Conservation (phyloP, 64 coral and sea anemone genomes). For the Trachythela sp. region DNA sequence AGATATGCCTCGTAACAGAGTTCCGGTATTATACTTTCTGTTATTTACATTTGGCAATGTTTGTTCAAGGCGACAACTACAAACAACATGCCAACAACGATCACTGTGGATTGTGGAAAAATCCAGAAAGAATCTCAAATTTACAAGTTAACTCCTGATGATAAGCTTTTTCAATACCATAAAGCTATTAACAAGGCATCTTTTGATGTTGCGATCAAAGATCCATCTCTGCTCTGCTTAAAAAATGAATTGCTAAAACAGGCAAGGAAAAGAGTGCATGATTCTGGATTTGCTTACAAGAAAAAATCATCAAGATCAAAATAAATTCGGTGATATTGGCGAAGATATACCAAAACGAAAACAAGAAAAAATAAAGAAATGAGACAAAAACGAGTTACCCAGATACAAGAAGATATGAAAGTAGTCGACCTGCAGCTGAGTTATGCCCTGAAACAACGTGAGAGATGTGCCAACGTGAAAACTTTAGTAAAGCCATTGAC, state of each 20-base stretch:
- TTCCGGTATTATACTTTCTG: no score
- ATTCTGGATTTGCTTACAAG: conserved; percentile 43
- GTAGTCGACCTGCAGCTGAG: conserved; percentile 43
- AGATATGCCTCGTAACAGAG: no score
- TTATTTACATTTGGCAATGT: not conserved
- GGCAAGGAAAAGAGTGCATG: conserved; percentile 38
- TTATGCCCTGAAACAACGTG: conserved; percentile 46
- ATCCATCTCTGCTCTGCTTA: conserved; percentile 28
- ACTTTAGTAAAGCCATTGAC: conserved; percentile 50
- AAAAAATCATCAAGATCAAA: conserved; percentile 55
- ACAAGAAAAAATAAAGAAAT: conserved; percentile 34
- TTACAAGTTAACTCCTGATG: conserved; percentile 49
- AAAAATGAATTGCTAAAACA: conserved; percentile 43
- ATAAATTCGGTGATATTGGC: conserved; percentile 29
- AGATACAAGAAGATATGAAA: conserved; percentile 46
- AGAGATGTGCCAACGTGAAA: conserved; percentile 55
- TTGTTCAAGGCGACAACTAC: not conserved
- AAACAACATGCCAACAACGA: not conserved
- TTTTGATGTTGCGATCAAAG: conserved; percentile 25
- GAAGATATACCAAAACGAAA: conserved; percentile 10
- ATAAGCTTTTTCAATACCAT: conserved; percentile 49
- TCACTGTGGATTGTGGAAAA: conserved; percentile 49
- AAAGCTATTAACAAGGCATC: conserved; percentile 38
- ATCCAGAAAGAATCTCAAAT: conserved; percentile 45
- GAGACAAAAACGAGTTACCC: conserved; percentile 31